phyloP scores from a whole-genome alignment of 2,797 vertebrate species.

The Platalea minor region DNA sequence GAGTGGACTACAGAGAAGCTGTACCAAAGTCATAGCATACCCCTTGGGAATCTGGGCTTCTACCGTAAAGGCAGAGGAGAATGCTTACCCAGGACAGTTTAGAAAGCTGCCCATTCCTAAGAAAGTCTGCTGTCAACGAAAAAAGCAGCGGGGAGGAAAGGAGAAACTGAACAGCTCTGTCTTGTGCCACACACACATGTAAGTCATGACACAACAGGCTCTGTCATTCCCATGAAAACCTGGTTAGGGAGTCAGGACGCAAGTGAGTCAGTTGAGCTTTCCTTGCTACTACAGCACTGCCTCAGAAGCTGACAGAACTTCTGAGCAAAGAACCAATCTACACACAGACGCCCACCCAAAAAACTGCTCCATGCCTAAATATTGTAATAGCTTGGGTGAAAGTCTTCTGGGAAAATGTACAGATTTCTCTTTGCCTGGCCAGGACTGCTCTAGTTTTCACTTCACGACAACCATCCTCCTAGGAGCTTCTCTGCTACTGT shows the following conservation, averaged over 20 bases:
- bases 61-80: not conserved
- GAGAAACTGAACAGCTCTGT: not conserved
- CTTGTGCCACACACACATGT: fast-evolving
- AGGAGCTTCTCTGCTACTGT: not conserved
- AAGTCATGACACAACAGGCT: not conserved
- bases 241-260: not conserved
- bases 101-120: not conserved
- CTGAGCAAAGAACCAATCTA: not conserved
- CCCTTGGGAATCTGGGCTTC: not conserved
- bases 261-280: not conserved
- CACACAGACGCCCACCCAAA: not conserved
- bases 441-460: not conserved
- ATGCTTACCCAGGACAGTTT: not conserved
- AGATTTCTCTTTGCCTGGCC: not conserved
- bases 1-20: not conserved
- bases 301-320: not conserved
- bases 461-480: not conserved
- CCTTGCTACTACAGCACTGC: not conserved
- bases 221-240: not conserved
- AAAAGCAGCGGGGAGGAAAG: fast-evolving
- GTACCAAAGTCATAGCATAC: not conserved
- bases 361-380: not conserved
- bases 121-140: not conserved
- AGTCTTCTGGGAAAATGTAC: not conserved
- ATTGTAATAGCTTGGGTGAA: not conserved